Base-by-base conservation (phyloP, 1,140 invertebrate species). In the Drosophila burlai region DNA sequence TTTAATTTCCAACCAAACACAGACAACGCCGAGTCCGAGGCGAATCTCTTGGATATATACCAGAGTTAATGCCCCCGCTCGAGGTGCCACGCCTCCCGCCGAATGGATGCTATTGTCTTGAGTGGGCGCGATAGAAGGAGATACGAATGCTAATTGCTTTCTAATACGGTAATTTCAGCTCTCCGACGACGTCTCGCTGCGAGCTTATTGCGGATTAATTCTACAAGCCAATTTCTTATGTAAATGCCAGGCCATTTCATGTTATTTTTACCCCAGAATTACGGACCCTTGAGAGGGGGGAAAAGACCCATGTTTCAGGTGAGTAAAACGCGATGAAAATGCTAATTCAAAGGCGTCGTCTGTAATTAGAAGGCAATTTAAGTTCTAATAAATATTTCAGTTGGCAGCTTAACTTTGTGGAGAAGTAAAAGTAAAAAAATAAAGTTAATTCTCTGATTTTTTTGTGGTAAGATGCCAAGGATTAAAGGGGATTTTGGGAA, bases 191-290 rank as follows among this genome's bases (percentile, higher is more conserved):
- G 69, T 76, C 81, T 84, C 71, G 83, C 79, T 59, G 61, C 61
- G 68, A 81, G 83, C 90, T 92, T 92, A 92, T 92, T 92, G 90
- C 76, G 86, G 90, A 92, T 92, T 92, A 92, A 91, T 92, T 92
- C 83, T 91, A 92, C 90, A 87, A 87, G 90, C 86, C 89, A 92
- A 92, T 92, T 92, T 92, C 91, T 85, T 87, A 92, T 92, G 90
- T 92, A 91, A 92, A 92, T 92, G 71, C 71, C 75, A 31, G 50
- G 47, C 76, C 85, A 65, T 90, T 82, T 65, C 81, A 74, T 85
- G 85, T 84, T 89, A 47, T 81, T 80, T 52, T 80, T 73, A 69
- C 64, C 63, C 62, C 42, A 54, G 66, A 59, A 76, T 49, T n/a
- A 36, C 36, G 21, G 47, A 40, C 38, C 13, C 46, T 26, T 24